Base-by-base conservation (phyloP, 2,113 vertebrate species). In the Pterophyllum scalare region DNA sequence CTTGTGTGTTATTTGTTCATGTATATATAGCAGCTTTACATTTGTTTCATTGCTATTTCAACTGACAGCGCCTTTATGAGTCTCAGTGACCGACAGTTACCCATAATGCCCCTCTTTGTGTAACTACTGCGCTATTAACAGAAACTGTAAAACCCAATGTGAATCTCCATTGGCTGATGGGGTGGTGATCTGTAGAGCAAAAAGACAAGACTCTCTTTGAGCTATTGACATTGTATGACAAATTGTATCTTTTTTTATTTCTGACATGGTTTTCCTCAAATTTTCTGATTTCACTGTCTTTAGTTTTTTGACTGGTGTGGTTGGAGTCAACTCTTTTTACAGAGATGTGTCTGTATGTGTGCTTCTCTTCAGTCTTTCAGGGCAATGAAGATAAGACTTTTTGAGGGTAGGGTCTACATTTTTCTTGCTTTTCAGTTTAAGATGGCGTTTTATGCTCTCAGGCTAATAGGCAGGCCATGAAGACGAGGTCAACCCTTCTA, bases 171-270 rank as follows among this genome's bases (percentile, higher is more conserved):
- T 75, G 80, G 79, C 85, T 82, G 85, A 67, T 31, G 60, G 64
- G 74, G 9, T 84, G 89, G 79, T 85, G 88, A 89, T 79, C 75
- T 81, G 79, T 49, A 33, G 2, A 13, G 46, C 31, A 43, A 79
- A 76, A 43, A 76, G 17, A 82, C 67, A 77, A 62, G 82, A 54
- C 19, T 70, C 35, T 60, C 74, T 80, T 83, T 82, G 72, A 84
- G 46, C 31, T 43, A 35, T 24, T 33, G 22, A 81, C 35, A 11
- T 1, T 28, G 46, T 33, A 38, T 77, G 57, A 75, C 20, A 64
- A 75, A 79, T 31, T 57, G 4, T 54, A 35, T 38, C 28, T 78
- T 77, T 72, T 72, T 9, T 78, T 75, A 38, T 80, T 67, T 75
- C 56, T 77, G 62, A 84, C 80, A 79, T 6, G 26, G 31, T 59